These are phyloP conservation scores for Uromys caudimaculatus DNA, from an alignment of 2,797 vertebrate species.

Conservation along the genomic window DNA sequence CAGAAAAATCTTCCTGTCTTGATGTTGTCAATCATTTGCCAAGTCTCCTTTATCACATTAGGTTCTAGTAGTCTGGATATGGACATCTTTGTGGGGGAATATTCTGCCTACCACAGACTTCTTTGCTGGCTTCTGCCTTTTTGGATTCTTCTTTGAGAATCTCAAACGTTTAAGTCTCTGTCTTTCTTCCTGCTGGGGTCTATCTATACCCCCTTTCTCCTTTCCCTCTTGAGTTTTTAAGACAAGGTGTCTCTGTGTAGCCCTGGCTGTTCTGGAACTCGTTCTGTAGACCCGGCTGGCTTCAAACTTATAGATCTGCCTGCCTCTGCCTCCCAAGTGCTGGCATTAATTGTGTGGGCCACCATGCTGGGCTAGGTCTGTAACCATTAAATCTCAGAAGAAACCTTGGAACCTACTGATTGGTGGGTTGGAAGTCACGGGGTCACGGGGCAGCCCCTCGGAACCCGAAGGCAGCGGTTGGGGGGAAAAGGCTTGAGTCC, in stretches of 20 bases:
- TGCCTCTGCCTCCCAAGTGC: background rate
- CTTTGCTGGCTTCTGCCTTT: background rate
- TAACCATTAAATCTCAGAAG: background rate
- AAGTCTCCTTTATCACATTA: background rate
- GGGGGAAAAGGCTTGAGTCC: background rate
- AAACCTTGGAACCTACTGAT: background rate
- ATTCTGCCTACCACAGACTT: background rate
- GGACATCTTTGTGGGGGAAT: background rate
- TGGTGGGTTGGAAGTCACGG: background rate
- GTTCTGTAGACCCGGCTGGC: background rate
- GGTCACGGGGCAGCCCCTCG: background rate
- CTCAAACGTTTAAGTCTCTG: background rate
- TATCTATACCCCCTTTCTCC: background rate
- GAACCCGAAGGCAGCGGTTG: background rate
- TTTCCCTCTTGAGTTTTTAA: background rate
- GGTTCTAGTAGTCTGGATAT: background rate
- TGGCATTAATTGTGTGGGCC: background rate
- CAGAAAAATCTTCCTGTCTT: background rate
- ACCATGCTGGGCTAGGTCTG: background rate
- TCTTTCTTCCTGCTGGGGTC: background rate
- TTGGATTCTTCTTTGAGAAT: background rate
- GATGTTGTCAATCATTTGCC: background rate
- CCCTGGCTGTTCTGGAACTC: background rate
- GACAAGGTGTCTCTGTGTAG: background rate
- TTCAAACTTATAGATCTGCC: background rate